These are phyloP conservation scores for Taurulus bubalis DNA, from an alignment of 2,113 vertebrate species.

Conservation along the genomic window DNA sequence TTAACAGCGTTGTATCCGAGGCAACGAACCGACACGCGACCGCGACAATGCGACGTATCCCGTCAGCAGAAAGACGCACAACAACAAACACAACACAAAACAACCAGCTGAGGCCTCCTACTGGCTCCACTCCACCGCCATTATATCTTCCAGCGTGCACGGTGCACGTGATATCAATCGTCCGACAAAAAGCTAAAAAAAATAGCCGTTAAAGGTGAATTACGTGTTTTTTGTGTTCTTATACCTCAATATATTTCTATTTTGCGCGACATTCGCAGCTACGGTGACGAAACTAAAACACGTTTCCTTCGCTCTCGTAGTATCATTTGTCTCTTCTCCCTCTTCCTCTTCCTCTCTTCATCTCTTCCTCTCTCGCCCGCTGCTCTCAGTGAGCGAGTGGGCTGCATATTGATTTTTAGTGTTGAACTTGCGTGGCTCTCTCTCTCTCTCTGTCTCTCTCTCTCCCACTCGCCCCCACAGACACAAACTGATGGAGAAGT, in stretches of 20 bases:
- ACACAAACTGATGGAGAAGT: slow-evolving; percentile 80
- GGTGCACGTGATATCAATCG: no score
- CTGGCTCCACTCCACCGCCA: no score
- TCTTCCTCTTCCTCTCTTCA: slow-evolving; percentile 29
- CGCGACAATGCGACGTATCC: no score
- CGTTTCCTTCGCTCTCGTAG: background rate
- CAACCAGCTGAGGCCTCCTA: no score
- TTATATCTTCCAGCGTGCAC: no score
- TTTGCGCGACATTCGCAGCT: background rate
- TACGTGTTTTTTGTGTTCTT: no score
- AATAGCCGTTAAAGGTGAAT: background rate
- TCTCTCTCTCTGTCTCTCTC: slow-evolving; percentile 46
- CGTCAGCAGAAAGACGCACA: no score
- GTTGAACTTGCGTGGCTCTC: slow-evolving; percentile 72
- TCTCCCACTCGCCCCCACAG: slow-evolving; percentile 72
- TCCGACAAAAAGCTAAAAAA: background rate
- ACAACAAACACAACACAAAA: no score
- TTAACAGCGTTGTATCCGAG: no score
- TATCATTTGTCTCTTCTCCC: slow-evolving; percentile 39
- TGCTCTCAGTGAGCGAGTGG: slow-evolving; percentile 69
- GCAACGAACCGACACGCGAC: no score
- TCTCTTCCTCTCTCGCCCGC: slow-evolving; percentile 30
- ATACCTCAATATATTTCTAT: background rate
- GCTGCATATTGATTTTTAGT: slow-evolving; percentile 79
- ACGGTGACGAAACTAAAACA: slow-evolving; percentile 19